Base-by-base conservation (phyloP, 2,113 vertebrate genomes). In the Cochlearius cochlearius region DNA sequence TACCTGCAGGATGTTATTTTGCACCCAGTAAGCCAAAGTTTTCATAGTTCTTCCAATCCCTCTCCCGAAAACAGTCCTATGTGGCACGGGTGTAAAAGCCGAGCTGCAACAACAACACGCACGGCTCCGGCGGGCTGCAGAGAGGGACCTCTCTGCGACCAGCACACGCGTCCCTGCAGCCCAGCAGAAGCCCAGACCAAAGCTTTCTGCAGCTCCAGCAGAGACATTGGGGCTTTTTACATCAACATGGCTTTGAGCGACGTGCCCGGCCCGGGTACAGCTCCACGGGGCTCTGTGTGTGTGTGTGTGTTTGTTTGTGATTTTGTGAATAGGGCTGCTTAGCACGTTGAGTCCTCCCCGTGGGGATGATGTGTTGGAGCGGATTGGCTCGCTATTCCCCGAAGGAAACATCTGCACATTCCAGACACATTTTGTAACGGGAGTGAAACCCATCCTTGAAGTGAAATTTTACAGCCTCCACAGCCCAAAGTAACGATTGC, bases 381-480 rank as follows among this genome's bases (percentile, higher is more conserved):
- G 38, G 60, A 97, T 97, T 97, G 97, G 97, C 96, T 96, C 90
- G 8, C 77, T 23, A 67, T 88, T 98, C 98, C 99, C 99, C 96
- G 91, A 98, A 99, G 99, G 98, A 99, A 99, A 99, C 99, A 99
- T 99, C 99, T 99, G 99, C 98, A 98, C 99, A 99, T 99, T 99
- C 99, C 99, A 99, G 99, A 99, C 98, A 73, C 96, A 97, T 99
- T 99, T 97, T 98, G 99, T 99, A 99, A 99, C 98, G 95, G 98
- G 97, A 97, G 96, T 94, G 97, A 97, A 98, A 97, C 95, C 97
- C 96, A 97, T 97, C 97, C 98, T 97, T 96, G 97, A 98, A 97
- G 97, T 95, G 97, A 91, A 90, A 96, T 95, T 97, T 98, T 94
- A 98, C 98, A 98, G 98, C 98, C 96, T 97, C 96, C 96, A 93